Conservation (phyloP, 37 sponge, comb jelly and placozoan genomes). For the Diacarnus erythraeanus region DNA sequence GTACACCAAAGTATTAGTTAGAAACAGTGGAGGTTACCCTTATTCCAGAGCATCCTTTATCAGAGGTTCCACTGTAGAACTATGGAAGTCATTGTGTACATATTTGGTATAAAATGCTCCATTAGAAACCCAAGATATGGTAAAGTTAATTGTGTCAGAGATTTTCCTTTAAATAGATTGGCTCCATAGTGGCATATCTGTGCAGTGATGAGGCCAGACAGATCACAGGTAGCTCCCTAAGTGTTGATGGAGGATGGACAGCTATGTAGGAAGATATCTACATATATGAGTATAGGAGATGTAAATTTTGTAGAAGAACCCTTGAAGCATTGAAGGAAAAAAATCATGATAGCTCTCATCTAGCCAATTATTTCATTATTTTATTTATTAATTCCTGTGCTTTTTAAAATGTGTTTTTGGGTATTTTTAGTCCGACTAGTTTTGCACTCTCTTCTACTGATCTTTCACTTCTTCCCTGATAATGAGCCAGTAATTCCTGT, state of each 20-base stretch:
- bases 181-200: slow-evolving; percentile 43
- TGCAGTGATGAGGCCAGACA: slow-evolving; percentile 55
- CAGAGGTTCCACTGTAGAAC: too few species aligned
- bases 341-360: too few species aligned
- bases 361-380: too few species aligned
- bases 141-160: background rate
- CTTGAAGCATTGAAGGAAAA: too few species aligned
- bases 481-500: slow-evolving; percentile 48
- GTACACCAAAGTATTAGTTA: too few species aligned
- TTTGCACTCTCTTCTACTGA: slow-evolving; percentile 72
- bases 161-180: slow-evolving; percentile 21
- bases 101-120: too few species aligned
- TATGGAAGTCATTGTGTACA: too few species aligned
- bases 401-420: background rate
- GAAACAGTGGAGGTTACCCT: too few species aligned
- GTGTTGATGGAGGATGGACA: slow-evolving; percentile 80
- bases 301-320: too few species aligned
- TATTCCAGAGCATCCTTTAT: too few species aligned
- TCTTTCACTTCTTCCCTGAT: slow-evolving; percentile 76
- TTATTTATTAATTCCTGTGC: background rate
- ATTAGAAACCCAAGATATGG: background rate
- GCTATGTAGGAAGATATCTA: too few species aligned
- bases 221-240: slow-evolving; percentile 58
- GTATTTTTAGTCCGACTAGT: slow-evolving; percentile 75
- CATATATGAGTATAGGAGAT: too few species aligned